Base-by-base conservation (phyloP, 2,888 invertebrate species). In the Coecobrya sp. region DNA sequence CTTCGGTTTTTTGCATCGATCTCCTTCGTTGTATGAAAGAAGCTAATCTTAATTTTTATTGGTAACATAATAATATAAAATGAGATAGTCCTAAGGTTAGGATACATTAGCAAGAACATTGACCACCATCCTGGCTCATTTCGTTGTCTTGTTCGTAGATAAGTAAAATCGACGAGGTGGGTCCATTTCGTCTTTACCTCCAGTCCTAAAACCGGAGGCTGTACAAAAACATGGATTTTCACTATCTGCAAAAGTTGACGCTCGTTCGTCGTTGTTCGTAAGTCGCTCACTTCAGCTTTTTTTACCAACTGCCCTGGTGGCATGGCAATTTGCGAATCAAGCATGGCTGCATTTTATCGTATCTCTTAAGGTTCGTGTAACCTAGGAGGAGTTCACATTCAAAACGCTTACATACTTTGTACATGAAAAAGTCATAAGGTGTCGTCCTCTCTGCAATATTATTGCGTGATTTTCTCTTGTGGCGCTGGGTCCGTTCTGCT, bases 11-110 rank as follows among this genome's bases (percentile, higher is more conserved):
- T 86, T 68, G 85, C 85, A 86, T 70, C 42, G 42, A 45, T 82
- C 73, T 45, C n/a, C n/a, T 76, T 76, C n/a, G 36, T 70, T 36
- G 22, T 76, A 45, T 76, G 7, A 76, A 49, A 76, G 22, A 45
- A 59, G 90, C 68, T 90, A 85, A 90, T 90, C 90, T 90, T 90
- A 90, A 90, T 90, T 90, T 85, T 90, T 90, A 90, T 90, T 90
- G 45, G 73, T 27, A 73, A 30, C 62, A 85, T 49, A 55, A 84
- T 76, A 76, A 76, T 76, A 89, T 45, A 45, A 89, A 68, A 76
- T 76, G 73, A 76, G 73, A 45, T 76, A 30, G 30, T 25, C 45
- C 45, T 76, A 36, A 13, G 65, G 70, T 42, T 70, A 4, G 13
- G 25, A 55, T 68, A 62, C 84, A 90, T 85, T 84, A 85, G 45